These are phyloP conservation scores for Prionace glauca DNA, from an alignment of 2,797 vertebrate genomes.

Conservation along the genomic window DNA sequence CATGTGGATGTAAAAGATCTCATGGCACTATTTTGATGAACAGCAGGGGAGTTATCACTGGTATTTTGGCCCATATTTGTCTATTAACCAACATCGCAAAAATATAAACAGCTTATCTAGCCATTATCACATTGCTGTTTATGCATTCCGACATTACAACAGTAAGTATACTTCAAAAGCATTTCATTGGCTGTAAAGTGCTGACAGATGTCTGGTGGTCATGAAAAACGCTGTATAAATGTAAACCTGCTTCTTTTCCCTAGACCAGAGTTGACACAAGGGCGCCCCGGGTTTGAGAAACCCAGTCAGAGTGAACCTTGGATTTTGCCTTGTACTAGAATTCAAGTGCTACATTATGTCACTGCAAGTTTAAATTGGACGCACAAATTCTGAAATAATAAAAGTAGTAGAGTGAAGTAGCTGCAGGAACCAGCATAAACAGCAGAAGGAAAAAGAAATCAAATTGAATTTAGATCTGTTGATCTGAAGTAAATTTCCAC, in stretches of 20 bases:
- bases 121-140: neutral
- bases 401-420: neutral
- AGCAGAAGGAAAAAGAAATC: neutral
- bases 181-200: neutral
- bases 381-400: neutral
- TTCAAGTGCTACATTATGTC: neutral
- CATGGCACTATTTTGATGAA: neutral
- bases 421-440: neutral
- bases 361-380: neutral
- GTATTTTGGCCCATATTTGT: neutral
- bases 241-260: neutral
- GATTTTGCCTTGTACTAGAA: neutral
- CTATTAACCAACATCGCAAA: neutral
- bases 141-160: neutral
- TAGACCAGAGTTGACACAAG: neutral
- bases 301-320: neutral
- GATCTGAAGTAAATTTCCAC: neutral
- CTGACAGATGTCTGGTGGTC: neutral
- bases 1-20: neutral
- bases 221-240: neutral
- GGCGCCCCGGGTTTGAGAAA: neutral
- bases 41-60: neutral
- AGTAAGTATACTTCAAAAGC: neutral
- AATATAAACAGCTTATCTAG: neutral
- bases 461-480: neutral